Percentiles rank a stretch among this genome's conserved stretches.
Conservation (phyloP, 2,888 invertebrate species). For the Tipula helvola region DNA sequence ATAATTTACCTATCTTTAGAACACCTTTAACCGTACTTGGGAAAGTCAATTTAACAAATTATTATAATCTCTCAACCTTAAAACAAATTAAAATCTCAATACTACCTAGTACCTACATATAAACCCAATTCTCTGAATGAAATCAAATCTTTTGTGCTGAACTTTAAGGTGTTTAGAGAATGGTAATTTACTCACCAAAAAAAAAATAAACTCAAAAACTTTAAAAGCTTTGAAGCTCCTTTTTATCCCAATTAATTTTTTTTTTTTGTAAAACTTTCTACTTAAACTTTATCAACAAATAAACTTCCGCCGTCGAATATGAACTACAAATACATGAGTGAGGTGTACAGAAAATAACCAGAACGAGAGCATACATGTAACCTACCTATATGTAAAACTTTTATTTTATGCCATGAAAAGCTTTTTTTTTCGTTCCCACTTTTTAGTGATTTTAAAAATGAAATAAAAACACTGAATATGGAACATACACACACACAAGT, state of each 20-base stretch:
- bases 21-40: too few species aligned
- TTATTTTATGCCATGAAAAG: neutral
- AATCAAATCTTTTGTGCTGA: neutral
- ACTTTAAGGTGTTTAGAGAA: neutral
- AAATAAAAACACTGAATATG: neutral
- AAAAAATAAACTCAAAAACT: neutral
- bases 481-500: neutral
- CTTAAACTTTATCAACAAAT: neutral
- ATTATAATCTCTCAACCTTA: neutral
- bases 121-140: neutral
- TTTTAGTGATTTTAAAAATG: slow-evolving; percentile 4
- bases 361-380: neutral
- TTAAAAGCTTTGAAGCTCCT: neutral
- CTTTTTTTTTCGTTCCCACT: neutral
- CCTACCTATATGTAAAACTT: neutral
- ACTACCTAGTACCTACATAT: neutral
- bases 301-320: neutral
- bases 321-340: neutral
- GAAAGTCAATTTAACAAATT: neutral
- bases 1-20: too few species aligned
- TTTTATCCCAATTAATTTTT: neutral
- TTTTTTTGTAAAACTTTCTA: neutral
- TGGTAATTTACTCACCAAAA: neutral
- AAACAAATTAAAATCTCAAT: neutral
- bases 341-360: neutral